Evolutionary conservation across 1,140 invertebrate species (phyloP).

Genomic region (Palaemon carinicauda): DNA sequence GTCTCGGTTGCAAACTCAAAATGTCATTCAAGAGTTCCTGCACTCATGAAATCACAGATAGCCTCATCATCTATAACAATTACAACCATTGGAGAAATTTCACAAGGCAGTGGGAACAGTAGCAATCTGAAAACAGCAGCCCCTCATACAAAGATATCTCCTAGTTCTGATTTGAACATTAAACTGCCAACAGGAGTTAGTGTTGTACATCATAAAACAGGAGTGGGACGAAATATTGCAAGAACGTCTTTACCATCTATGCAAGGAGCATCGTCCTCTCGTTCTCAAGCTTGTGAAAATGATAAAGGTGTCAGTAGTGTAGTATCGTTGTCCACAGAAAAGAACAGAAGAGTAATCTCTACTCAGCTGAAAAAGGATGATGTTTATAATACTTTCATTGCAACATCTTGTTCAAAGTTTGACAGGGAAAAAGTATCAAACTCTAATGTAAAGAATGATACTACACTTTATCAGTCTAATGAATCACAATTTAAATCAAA

Average conservation of each 20-base stretch:
- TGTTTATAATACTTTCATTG: not conserved
- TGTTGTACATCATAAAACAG: conserved; percentile 31
- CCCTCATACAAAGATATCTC: not conserved
- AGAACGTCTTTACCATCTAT: not conserved
- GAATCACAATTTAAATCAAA: no score
- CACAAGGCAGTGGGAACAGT: not conserved
- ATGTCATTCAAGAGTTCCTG: not conserved
- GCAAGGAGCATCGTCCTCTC: not conserved
- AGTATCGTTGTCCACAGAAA: not conserved
- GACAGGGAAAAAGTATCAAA: no score
- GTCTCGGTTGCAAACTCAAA: conserved; percentile 3
- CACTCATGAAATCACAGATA: not conserved
- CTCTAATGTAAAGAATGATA: no score
- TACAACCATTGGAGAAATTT: conserved; percentile 7
- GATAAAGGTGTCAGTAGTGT: not conserved
- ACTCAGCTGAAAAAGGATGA: not conserved
- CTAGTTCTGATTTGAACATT: not conserved
- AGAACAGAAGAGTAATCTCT: not conserved
- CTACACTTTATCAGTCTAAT: no score
- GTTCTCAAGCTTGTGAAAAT: not conserved
- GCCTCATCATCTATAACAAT: conserved; percentile 30
- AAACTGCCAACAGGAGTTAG: conserved; percentile 26
- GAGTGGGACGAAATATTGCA: not conserved
- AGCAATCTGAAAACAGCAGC: not conserved
- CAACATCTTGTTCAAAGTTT: no score